These are phyloP conservation scores for Artemisiospiza belli DNA, from an alignment of 2,113 vertebrate species.

Conservation along the genomic window DNA sequence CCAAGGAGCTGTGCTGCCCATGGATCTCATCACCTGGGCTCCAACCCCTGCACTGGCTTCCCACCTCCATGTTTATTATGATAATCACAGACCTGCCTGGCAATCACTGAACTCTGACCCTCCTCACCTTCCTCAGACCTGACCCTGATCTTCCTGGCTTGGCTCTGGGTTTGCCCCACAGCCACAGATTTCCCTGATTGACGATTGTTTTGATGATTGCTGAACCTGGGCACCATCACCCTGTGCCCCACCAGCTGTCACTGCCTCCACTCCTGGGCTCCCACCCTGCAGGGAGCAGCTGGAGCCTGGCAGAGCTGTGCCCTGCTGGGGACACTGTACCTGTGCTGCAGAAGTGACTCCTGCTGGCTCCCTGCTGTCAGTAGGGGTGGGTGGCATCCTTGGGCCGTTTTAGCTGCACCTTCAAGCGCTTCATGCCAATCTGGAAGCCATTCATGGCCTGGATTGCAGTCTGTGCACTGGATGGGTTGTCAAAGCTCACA, in stretches of 20 bases:
- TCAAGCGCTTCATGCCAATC: slow-evolving; percentile 98
- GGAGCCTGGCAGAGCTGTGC: neutral
- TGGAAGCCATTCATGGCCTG: slow-evolving; percentile 99
- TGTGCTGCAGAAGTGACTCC: slow-evolving; percentile 82
- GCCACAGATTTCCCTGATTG: neutral
- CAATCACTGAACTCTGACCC: neutral
- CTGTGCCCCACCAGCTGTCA: neutral
- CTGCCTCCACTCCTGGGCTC: neutral
- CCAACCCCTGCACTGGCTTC: neutral
- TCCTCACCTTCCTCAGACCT: neutral
- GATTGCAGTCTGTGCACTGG: slow-evolving; percentile 95
- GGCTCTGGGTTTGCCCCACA: neutral
- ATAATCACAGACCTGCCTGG: neutral
- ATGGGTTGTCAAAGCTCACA: slow-evolving; percentile 98
- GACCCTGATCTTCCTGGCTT: neutral
- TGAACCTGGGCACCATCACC: neutral
- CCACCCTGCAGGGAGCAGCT: neutral
- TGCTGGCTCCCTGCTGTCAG: slow-evolving; percentile 81
- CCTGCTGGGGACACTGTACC: slow-evolving; percentile 61
- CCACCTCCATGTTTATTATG: neutral
- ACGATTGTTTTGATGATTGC: neutral
- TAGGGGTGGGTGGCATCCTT: slow-evolving; percentile 96
- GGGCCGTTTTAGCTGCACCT: slow-evolving; percentile 97
- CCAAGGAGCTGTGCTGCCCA: neutral
- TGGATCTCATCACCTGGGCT: neutral